These are phyloP conservation scores for Oxystoma pomonae DNA, from an alignment of 2,888 invertebrate genomes.

Conservation along the genomic window DNA sequence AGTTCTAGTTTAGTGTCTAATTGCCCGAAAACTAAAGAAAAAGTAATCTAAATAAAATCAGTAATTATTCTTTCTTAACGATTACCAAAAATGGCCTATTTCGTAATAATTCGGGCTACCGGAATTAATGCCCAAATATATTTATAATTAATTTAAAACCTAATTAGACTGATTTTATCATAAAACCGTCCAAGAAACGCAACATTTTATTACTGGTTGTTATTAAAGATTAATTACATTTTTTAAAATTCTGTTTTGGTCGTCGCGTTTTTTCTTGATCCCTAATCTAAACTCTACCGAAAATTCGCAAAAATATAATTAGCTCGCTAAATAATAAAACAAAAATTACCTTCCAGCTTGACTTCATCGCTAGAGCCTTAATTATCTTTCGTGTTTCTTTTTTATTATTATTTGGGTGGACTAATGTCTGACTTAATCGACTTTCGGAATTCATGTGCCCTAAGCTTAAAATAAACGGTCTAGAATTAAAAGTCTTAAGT, in stretches of 20 bases:
- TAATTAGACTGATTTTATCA: slow-evolving; percentile 3
- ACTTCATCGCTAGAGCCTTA: background rate
- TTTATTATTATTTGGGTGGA: background rate
- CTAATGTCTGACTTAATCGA: background rate
- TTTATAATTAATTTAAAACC: background rate
- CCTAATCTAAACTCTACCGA: slow-evolving; percentile 3
- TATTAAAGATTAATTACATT: background rate
- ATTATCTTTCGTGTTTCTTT: background rate
- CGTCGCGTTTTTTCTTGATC: background rate
- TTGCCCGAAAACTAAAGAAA: too few relatives aligned
- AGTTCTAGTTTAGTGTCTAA: too few relatives aligned
- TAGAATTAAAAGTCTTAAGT: background rate
- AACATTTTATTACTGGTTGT: background rate
- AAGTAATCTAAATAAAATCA: too few relatives aligned
- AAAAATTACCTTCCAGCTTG: background rate
- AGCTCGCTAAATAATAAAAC: too few relatives aligned
- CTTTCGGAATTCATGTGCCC: background rate
- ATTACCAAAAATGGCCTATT: background rate
- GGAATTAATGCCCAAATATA: slow-evolving; percentile 3
- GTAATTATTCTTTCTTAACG: background rate
- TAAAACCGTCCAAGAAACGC: background rate
- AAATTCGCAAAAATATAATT: slow-evolving; percentile 1
- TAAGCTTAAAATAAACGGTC: background rate
- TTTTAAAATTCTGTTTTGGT: background rate
- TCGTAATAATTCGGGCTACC: background rate